Evolutionary conservation across 2,888 invertebrate species (phyloP), one percentile per base, ranked within the genome.

Genomic region (Hydropsyche betteni): DNA sequence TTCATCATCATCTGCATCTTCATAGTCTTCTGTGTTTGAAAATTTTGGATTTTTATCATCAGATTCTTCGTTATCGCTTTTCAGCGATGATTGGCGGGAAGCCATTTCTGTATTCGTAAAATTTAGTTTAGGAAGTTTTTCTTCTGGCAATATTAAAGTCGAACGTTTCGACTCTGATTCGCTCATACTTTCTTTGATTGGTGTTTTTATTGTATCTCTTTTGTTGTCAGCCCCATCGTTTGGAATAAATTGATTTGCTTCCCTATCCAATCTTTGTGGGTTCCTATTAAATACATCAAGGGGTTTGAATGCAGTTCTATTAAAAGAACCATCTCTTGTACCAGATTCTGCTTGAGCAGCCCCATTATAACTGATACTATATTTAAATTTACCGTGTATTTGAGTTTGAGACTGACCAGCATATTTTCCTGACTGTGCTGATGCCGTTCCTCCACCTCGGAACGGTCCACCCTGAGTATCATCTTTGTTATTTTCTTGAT

Each of bases 311-410:
- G 80, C 80, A 70, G 81, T 82, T 68, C 80, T 77, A 24, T 87
- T 78, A 1, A 83, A 83, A 2, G 85, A 84, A 80, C 85, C 89
- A 81, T 90, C 90, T 80, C 89, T 88, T 44, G 89, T 85, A 80
- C 94, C 94, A 0, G 94, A 92, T 33, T 93, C 93, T 5, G 95
- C 91, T 83, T 95, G 95, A 3, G 95, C 94, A 0, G 93, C 94
- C 4, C 95, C 95, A 51, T 89, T 91, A 80, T 93, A 93, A 7
- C 91, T 90, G 52, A 93, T 91, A 33, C 93, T 93, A 81, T 92
- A 92, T 82, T 91, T 91, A 80, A 93, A 94, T 51, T 93, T 92
- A 4, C 95, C 95, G 81, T 93, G 92, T 44, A 95, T 89, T 84
- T 94, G 94, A 7, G 94, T 91, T 83, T 95, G 94, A 24, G 94